phyloP scores from a whole-genome alignment of 2,797 vertebrate species.

The Lepus townsendii region DNA sequence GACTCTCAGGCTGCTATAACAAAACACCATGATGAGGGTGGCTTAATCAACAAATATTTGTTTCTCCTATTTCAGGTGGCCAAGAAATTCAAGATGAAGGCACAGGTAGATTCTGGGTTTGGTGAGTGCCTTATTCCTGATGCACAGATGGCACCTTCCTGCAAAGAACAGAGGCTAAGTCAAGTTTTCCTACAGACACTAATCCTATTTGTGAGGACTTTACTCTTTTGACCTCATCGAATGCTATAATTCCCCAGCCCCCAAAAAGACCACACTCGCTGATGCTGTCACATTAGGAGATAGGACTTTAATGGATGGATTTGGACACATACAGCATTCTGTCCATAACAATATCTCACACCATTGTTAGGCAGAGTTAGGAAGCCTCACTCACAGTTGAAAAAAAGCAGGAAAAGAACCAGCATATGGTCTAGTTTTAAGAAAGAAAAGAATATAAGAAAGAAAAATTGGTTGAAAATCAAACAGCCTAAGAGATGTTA shows the following conservation, averaged over 20 bases:
- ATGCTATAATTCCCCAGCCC: background rate
- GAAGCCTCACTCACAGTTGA: conserved; percentile 20
- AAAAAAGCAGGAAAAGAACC: background rate
- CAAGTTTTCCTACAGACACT: background rate
- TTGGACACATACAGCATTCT: background rate
- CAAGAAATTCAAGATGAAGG: background rate
- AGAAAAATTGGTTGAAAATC: background rate
- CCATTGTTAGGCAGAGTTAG: background rate
- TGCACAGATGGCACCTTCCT: background rate
- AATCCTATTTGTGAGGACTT: background rate
- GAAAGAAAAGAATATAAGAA: background rate
- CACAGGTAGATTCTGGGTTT: background rate
- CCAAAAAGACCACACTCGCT: background rate
- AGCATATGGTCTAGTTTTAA: background rate
- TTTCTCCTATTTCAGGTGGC: background rate
- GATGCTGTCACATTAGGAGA: background rate
- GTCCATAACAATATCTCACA: background rate
- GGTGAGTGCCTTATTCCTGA: background rate
- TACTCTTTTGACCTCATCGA: background rate
- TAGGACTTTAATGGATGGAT: background rate
- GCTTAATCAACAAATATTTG: background rate
- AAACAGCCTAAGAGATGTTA: background rate
- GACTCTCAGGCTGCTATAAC: background rate
- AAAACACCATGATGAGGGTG: background rate
- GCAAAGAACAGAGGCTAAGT: background rate